Conservation (phyloP, 2,888 invertebrate species). For the Epistrophe grossulariae region DNA sequence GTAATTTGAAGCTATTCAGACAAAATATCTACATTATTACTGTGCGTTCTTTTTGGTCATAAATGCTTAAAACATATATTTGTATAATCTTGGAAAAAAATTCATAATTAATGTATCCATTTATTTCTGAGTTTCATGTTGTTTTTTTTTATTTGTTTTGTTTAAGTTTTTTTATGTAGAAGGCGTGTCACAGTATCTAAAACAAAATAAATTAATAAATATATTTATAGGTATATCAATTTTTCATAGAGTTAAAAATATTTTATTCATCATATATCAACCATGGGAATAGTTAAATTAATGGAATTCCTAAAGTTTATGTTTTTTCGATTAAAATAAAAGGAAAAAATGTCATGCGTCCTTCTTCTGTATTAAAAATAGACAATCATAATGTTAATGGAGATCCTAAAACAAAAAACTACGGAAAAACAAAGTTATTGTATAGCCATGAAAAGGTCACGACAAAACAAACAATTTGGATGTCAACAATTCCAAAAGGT, state of each 20-base stretch:
- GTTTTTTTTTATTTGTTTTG: conserved; percentile 7
- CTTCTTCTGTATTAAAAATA: not conserved
- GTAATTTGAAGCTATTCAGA: not conserved
- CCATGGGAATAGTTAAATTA: conserved; percentile 14
- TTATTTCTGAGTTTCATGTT: not conserved
- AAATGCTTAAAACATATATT: not conserved
- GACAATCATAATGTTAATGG: not conserved
- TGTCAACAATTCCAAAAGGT: not conserved
- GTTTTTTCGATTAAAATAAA: not conserved
- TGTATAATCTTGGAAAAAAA: not conserved
- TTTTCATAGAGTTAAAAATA: not conserved
- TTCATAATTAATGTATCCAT: conserved; percentile 17
- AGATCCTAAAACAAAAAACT: not conserved
- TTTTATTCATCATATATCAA: not conserved
- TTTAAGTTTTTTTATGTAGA: not conserved
- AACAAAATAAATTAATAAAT: not conserved
- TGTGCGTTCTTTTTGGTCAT: not conserved
- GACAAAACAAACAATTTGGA: not conserved
- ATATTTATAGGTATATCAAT: not conserved
- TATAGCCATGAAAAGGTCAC: not conserved
- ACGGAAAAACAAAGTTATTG: not conserved
- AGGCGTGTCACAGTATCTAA: conserved; percentile 1
- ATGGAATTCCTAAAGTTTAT: conserved; percentile 16
- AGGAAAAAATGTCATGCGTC: not conserved
- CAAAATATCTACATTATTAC: conserved; percentile 1